Evolutionary conservation across 1,140 invertebrate species (phyloP), one percentile per base, ranked within the genome.

Genomic region (Neotoxoptera formosana): DNA sequence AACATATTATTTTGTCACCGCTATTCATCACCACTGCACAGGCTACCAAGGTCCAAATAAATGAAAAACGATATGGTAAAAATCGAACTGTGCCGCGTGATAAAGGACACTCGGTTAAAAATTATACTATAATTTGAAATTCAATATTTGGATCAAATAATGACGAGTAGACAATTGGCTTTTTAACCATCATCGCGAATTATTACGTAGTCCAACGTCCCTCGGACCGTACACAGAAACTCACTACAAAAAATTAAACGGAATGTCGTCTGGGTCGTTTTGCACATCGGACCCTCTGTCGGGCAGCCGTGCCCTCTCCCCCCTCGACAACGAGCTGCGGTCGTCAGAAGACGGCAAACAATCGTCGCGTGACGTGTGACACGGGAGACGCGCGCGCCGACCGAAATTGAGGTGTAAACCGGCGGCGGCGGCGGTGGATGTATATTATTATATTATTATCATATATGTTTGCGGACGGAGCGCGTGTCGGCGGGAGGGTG

Each of bases 401-500:
- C 90, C 90, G 11, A 91, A 91, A 91, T 91, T 89, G n/a, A 89
- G 87, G 87, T 89, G 48, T 89, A 89, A 89, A 76, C 60, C 30
- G 60, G 30, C 60, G 41, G 41, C 30, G 60, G 30, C 60, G 41
- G 41, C 41, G 30, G 60, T 76, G 30, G 60, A n/a, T 76, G n/a
- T 76, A 76, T n/a, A 76, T n/a, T 67, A 60, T 56, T 67, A 76
- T 76, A 76, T 76, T 76, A 76, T 76, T 76, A 76, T 67, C 60
- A 67, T 76, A 67, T 76, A 76, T 30, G 60, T n/a, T 76, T 76
- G 60, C 14, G 14, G 60, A 76, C 60, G 30, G 30, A 76, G 14
- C n/a, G 60, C 14, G 30, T 76, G 60, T 76, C 30, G 60, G 30
- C 14, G 60, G 60, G 60, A 76, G 30, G 14, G 60, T n/a, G 14